Evolutionary conservation across 2,888 invertebrate species (phyloP).

Genomic region (Mamestra brassicae): DNA sequence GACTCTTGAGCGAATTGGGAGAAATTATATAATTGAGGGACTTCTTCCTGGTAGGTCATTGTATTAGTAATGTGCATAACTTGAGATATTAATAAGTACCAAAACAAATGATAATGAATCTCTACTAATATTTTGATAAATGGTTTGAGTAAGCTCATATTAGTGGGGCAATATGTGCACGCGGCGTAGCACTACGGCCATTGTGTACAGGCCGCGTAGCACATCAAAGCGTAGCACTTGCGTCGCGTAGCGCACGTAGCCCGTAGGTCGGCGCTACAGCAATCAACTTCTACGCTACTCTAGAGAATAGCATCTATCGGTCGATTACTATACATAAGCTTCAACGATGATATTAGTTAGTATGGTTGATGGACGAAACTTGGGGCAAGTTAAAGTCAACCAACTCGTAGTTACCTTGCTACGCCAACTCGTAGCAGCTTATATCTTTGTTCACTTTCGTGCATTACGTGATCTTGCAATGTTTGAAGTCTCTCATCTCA

Average conservation of each 20-base stretch:
- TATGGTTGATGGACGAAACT: neutral
- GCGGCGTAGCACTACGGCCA: constrained; percentile 24
- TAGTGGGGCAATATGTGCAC: neutral
- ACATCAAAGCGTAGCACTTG: constrained; percentile 43
- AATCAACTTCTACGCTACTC: constrained; percentile 26
- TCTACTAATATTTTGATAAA: neutral
- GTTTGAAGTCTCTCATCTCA: constrained; percentile 36
- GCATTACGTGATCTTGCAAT: constrained; percentile 23
- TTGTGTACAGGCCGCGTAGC: constrained; percentile 31
- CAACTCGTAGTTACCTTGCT: constrained; percentile 14
- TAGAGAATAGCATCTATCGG: constrained; percentile 25
- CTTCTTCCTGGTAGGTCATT: neutral
- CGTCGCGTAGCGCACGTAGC: constrained; percentile 42
- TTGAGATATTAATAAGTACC: neutral
- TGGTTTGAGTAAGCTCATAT: constrained; percentile 2
- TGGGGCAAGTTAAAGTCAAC: neutral
- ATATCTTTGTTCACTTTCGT: constrained; percentile 7
- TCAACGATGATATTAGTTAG: constrained; percentile 18
- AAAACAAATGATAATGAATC: neutral
- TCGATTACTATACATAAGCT: constrained; percentile 18
- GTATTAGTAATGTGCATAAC: neutral
- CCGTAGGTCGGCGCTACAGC: constrained; percentile 25
- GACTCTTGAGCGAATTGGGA: constrained; percentile 31
- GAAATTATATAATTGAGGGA: constrained; percentile 29
- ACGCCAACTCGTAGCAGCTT: constrained; percentile 17